Conservation (phyloP, 2,113 vertebrate species). For the Microtus oregoni region DNA sequence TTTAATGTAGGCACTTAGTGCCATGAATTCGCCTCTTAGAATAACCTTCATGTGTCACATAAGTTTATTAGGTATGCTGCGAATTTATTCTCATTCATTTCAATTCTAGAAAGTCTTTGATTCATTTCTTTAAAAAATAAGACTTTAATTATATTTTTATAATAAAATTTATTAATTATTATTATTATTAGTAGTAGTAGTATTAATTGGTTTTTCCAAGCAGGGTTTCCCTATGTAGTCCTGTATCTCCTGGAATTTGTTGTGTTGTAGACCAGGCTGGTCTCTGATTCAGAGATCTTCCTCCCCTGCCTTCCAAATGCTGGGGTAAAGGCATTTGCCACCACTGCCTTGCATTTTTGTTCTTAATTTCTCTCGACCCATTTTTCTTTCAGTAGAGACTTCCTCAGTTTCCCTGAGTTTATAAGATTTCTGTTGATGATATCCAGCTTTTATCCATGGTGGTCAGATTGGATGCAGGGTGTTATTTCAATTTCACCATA, state of each 20-base stretch:
- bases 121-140: not conserved
- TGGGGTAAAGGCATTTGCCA: not conserved
- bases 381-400: not conserved
- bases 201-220: no score
- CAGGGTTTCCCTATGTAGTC: not conserved
- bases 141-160: not conserved
- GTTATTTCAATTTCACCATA: not conserved
- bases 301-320: not conserved
- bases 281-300: not conserved
- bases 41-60: not conserved
- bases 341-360: not conserved
- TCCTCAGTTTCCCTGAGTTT: not conserved
- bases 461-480: not conserved
- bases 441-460: not conserved
- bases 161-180: not conserved
- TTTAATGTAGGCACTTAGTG: not conserved
- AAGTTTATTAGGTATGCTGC: not conserved
- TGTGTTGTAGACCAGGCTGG: not conserved
- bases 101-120: not conserved
- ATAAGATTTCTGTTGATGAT: not conserved
- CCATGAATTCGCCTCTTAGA: not conserved
- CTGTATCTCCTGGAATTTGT: not conserved
- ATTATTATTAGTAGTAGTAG: no score
- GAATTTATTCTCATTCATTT: not conserved
- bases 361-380: not conserved